Conservation (phyloP, 2,888 invertebrate species). For the Cephus nigrinus region DNA sequence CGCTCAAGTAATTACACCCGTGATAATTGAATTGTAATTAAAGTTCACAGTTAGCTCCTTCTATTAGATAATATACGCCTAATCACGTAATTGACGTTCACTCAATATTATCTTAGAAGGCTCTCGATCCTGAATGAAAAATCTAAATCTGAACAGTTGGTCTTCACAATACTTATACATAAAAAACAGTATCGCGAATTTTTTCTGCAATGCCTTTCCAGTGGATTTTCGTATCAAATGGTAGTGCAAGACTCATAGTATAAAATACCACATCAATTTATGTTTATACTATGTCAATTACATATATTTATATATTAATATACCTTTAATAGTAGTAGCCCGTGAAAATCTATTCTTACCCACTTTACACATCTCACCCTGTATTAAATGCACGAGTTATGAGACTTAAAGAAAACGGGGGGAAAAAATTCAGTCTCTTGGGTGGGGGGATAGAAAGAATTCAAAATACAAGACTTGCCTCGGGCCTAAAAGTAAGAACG, state of each 20-base stretch:
- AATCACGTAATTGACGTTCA: not conserved
- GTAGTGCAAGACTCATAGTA: not conserved
- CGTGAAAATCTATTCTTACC: conserved; percentile 42
- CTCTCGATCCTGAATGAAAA: not conserved
- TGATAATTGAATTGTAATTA: not conserved
- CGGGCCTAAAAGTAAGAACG: not conserved
- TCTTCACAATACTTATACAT: not conserved
- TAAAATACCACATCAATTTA: not conserved
- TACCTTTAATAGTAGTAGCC: conserved; percentile 26
- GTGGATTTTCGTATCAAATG: not conserved
- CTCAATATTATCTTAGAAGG: not conserved
- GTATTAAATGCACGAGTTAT: conserved; percentile 38
- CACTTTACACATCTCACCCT: conserved; percentile 25
- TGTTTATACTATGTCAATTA: not conserved
- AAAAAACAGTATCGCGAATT: not conserved
- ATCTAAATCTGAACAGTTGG: not conserved
- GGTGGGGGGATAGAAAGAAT: conserved; percentile 3
- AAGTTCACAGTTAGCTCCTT: not conserved
- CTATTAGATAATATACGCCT: not conserved
- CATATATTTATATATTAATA: conserved; percentile 36
- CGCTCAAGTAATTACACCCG: not conserved
- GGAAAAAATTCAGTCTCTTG: conserved; percentile 41
- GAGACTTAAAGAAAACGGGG: conserved; percentile 36
- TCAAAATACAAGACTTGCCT: conserved; percentile 11
- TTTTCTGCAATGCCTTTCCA: not conserved